Evolutionary conservation across 2,888 invertebrate species (phyloP).

Genomic region (Drosophila anomalata): DNA sequence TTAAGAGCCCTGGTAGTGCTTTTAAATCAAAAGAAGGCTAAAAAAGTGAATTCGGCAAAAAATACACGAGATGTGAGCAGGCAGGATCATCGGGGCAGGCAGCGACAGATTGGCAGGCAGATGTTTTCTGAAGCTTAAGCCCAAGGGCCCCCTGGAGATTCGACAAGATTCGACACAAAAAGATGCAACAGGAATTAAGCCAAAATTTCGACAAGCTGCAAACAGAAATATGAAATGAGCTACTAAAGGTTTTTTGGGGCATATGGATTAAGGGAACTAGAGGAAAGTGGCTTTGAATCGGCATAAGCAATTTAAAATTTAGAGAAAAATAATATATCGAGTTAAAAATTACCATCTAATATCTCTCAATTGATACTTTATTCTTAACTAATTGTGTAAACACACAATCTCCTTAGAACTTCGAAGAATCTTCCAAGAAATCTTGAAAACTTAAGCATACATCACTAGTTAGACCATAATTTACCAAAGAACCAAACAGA

Average conservation of each 20-base stretch:
- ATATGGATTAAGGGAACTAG: constrained; percentile 13
- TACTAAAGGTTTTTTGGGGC: constrained; percentile 19
- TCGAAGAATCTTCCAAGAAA: not conserved
- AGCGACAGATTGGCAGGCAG: constrained; percentile 62
- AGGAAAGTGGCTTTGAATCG: constrained; percentile 1
- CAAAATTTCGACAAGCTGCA: constrained; percentile 45
- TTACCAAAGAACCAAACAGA: constrained; percentile 4
- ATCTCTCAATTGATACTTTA: not conserved
- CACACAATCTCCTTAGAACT: not conserved
- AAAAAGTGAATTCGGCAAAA: constrained; percentile 19
- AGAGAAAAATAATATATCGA: no score
- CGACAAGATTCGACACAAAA: constrained; percentile 9
- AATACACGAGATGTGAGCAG: constrained; percentile 19
- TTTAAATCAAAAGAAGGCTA: constrained; percentile 62
- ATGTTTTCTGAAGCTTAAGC: constrained; percentile 46
- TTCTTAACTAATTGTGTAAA: not conserved
- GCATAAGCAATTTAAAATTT: not conserved
- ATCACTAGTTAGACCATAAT: constrained; percentile 8
- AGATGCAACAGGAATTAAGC: constrained; percentile 24
- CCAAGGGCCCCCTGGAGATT: constrained; percentile 37
- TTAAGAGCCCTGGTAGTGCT: constrained; percentile 74
- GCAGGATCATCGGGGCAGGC: constrained; percentile 49
- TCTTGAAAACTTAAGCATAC: constrained; percentile 4
- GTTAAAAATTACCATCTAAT: not conserved
- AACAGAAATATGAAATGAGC: constrained; percentile 34